A percentile compares a stretch with the other conserved stretches of the same genome.
Conservation (phyloP, 2,113 vertebrate species). For the Thalassoma bifasciatum region DNA sequence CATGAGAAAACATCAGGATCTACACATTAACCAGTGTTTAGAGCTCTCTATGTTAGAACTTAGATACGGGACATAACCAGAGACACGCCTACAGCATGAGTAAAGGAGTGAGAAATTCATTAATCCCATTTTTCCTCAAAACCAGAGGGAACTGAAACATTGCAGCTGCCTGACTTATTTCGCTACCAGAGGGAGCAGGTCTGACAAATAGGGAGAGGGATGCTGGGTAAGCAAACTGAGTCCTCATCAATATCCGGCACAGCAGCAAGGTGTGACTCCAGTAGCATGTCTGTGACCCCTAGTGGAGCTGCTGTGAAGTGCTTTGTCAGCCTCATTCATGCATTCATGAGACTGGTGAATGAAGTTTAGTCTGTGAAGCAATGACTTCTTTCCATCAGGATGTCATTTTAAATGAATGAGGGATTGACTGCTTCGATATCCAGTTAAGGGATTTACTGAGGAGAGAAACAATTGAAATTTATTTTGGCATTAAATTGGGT, state of each 20-base stretch:
- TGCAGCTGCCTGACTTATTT: slow-evolving; percentile 70
- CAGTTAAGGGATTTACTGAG: background rate
- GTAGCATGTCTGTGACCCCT: slow-evolving; percentile 57
- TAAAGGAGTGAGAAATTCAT: slow-evolving; percentile 43
- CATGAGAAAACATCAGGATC: slow-evolving; percentile 44
- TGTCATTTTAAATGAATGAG: background rate
- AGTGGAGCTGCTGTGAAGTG: slow-evolving; percentile 49
- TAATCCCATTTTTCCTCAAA: slow-evolving; percentile 22
- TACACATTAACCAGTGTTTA: slow-evolving; percentile 13
- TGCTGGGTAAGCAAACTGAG: slow-evolving; percentile 73
- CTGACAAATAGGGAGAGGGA: slow-evolving; percentile 68
- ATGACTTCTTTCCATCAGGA: slow-evolving; percentile 11
- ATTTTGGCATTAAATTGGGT: background rate
- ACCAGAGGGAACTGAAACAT: slow-evolving; percentile 43
- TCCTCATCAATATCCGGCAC: slow-evolving; percentile 57
- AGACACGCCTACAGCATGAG: slow-evolving; percentile 11
- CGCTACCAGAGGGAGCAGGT: slow-evolving; percentile 46
- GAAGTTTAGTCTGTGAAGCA: background rate
- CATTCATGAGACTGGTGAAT: slow-evolving; percentile 34
- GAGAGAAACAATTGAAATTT: background rate
- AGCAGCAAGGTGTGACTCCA: slow-evolving; percentile 15
- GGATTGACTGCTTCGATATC: background rate
- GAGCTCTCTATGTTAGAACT: slow-evolving; percentile 16
- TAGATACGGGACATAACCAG: slow-evolving; percentile 29
- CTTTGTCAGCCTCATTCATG: slow-evolving; percentile 6